A percentile compares a stretch with the other conserved stretches of the same genome.
These are phyloP conservation scores for Ctenomys sociabilis DNA, from an alignment of 2,113 vertebrate genomes.

Conservation along the genomic window DNA sequence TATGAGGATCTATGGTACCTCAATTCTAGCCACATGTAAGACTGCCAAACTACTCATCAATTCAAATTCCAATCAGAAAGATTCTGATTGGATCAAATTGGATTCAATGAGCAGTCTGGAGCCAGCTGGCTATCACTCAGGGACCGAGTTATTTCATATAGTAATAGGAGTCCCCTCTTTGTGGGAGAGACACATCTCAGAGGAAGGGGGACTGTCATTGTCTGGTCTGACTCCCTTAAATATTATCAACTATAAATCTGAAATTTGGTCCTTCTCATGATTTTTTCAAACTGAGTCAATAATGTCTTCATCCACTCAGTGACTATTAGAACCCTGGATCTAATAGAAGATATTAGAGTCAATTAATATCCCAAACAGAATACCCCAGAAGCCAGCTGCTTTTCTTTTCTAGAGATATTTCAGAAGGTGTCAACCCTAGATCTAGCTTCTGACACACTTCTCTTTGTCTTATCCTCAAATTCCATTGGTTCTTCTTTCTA, in stretches of 20 bases:
- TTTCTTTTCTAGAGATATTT: too few species aligned
- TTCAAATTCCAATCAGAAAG: conserved; percentile 11
- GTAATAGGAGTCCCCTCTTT: neutral
- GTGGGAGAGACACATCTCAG: neutral
- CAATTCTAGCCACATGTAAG: neutral
- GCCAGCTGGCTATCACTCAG: neutral
- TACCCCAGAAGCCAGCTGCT: too few species aligned
- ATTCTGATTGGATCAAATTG: neutral
- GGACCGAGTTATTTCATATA: neutral
- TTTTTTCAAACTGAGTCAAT: conserved; percentile 20
- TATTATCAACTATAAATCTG: neutral
- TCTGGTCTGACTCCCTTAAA: neutral
- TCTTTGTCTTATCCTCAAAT: neutral
- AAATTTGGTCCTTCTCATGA: neutral
- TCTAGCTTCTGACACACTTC: neutral
- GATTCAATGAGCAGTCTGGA: neutral
- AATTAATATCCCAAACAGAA: too few species aligned
- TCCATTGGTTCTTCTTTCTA: neutral
- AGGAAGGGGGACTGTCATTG: neutral
- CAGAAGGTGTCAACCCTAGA: too few species aligned
- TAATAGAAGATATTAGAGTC: too few species aligned
- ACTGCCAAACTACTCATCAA: neutral
- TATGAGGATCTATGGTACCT: neutral
- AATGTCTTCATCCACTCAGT: neutral
- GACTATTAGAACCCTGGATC: neutral